Evolutionary conservation across 2,888 invertebrate species (phyloP), one percentile per base, ranked within the genome.

Genomic region (Drosophila anceps): DNA sequence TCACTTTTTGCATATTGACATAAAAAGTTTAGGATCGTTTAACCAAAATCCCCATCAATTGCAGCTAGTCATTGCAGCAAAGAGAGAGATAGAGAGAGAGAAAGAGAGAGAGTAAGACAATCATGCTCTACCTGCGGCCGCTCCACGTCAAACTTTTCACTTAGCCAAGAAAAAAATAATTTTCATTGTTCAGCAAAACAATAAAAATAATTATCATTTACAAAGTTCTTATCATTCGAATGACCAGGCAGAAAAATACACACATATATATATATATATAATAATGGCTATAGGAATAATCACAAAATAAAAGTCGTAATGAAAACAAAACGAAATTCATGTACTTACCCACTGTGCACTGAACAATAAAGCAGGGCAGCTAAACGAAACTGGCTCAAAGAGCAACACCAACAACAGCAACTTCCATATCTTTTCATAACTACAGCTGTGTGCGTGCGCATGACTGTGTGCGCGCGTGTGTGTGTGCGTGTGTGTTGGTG

Each of bases 321-420:
- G 84, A 67, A 88, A 88, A 84, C 84, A 84, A 85, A 80, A 72
- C 81, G 71, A 79, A 69, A 69, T 50, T 79, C 44, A 54, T 66
- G 64, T 69, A 67, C 69, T 58, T 57, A 76, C 68, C 63, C 20
- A 43, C 69, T 53, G 44, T 33, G 62, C 54, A 57, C 48, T 55
- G 65, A 79, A 59, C 62, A 65, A 74, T 61, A 69, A 74, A 69
- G 54, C 60, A 46, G 61, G 62, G 62, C 59, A 39, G 35, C 57
- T 44, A 70, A 79, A 79, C 55, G 80, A 78, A 78, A 78, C 77
- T 80, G 77, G 77, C 76, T 59, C 80, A 78, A 64, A 67, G 18
- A 48, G 37, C 41, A 50, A 6, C 51, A 54, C 3, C 18, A 41
- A 18, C 20, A 27, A 44, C 43, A 43, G 4, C 27, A 39, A n/a